Conservation (phyloP, 1,140 invertebrate genomes). For the Pseudomyrmex pallidus region DNA sequence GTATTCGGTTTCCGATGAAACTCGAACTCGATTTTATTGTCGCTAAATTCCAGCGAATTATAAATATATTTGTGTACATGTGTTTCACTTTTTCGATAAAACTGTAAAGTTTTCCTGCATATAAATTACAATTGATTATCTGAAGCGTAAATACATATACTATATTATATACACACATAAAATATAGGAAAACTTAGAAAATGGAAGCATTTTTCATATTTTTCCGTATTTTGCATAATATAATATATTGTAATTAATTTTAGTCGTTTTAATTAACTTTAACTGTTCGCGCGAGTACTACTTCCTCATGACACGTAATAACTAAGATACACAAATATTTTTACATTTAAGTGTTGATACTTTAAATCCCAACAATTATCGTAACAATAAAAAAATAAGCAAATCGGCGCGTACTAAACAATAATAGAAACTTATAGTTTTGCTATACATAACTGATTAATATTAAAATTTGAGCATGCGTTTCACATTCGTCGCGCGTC, state of each 20-base stretch:
- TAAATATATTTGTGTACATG: neutral
- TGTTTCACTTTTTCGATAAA: neutral
- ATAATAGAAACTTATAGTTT: conserved; percentile 7
- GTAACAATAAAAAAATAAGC: conserved; percentile 52
- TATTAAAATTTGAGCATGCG: conserved; percentile 41
- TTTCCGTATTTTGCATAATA: neutral
- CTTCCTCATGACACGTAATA: neutral
- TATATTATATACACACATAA: neutral
- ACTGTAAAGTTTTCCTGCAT: neutral
- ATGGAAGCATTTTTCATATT: neutral
- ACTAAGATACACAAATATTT: conserved; percentile 24
- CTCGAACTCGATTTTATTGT: conserved; percentile 50
- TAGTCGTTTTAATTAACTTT: neutral
- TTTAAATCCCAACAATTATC: conserved; percentile 49
- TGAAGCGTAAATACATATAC: too few species aligned
- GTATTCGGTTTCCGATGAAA: neutral
- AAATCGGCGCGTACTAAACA: conserved; percentile 18
- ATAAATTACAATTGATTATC: neutral
- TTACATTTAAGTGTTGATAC: conserved; percentile 56
- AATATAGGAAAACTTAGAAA: neutral
- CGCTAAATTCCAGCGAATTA: conserved; percentile 38
- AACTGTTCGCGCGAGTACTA: neutral
- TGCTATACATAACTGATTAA: conserved; percentile 29
- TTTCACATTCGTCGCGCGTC: neutral
- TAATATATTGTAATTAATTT: neutral